Conservation (phyloP, 1,140 invertebrate species). For the Drosophila virilis region DNA sequence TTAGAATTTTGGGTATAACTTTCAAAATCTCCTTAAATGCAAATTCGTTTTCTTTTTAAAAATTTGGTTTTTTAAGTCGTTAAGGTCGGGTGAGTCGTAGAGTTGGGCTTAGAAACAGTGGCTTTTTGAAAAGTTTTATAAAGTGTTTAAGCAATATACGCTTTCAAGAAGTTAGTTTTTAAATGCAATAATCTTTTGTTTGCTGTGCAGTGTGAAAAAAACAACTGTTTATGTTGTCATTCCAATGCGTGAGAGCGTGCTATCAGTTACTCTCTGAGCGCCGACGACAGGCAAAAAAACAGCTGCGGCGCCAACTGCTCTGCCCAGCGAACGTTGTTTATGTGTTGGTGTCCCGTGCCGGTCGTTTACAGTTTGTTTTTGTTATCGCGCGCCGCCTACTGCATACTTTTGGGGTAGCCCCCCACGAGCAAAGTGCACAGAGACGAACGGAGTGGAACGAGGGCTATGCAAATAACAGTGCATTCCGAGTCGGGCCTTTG, state of each 20-base stretch:
- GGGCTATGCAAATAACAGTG: constrained; percentile 63
- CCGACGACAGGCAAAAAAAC: constrained; percentile 27
- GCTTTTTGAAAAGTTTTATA: too few species aligned
- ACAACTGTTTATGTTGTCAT: constrained; percentile 74
- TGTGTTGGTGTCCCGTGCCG: constrained; percentile 63
- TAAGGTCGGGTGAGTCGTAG: too few species aligned
- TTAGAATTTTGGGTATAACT: too few species aligned
- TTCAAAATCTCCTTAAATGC: too few species aligned
- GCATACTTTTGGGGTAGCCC: constrained; percentile 73
- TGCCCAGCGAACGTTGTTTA: constrained; percentile 8
- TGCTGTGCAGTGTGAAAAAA: constrained; percentile 40
- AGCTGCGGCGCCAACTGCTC: constrained; percentile 35
- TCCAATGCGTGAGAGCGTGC: constrained; percentile 56
- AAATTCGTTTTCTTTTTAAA: too few species aligned
- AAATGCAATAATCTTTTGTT: not conserved
- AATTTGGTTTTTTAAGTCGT: too few species aligned
- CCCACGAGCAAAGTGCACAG: not conserved
- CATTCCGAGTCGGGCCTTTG: constrained; percentile 51
- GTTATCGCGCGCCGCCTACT: constrained; percentile 62
- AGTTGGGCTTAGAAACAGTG: too few species aligned
- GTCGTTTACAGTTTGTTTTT: constrained; percentile 67
- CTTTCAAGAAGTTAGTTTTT: too few species aligned
- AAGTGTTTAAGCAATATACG: too few species aligned
- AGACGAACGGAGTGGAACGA: not conserved
- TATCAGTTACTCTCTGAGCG: constrained; percentile 35